Base-by-base conservation (phyloP, 2,797 vertebrate genomes). In the Enoplosus armatus region DNA sequence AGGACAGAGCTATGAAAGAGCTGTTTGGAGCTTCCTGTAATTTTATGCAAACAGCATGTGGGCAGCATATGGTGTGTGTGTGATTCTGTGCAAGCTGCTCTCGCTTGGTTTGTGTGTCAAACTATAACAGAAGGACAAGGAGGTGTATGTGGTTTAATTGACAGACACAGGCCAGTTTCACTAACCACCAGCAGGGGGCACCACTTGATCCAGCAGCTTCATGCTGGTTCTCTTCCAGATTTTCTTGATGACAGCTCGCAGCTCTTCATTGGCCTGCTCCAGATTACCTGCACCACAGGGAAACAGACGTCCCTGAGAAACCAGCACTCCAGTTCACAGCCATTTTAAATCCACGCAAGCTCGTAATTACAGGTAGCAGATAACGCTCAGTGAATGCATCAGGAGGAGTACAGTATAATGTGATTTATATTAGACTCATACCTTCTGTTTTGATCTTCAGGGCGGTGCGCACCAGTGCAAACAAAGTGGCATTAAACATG, bases 181-280 rank as follows among this genome's bases (percentile, higher is more conserved):
- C 98, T 99, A 95, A 99, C 98, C 98, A 91, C 98, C 98, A 95
- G 98, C 97, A 45, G 98, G 98, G 87, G 98, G 98, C 80, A 99
- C 98, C 73, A 99, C 97, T 98, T 99, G 98, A 89, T 99, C 98
- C 74, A 99, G 95, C 14, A 99, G 95, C 80, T 99, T 99, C 98
- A 99, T 99, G 93, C 98, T 99, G 0, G 98, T 99, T 93, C 98
- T 96, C 93, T 99, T 99, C 98, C 98, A 99, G 84, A 99, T 99
- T 93, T 99, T 99, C 96, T 99, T 99, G 86, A 99, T 99, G 82
- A 99, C 98, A 0, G 98, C 98, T 84, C 98, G 94, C 67, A 99
- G 96, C 87, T 99, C 98, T 93, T 99, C 98, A n/a, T 99, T 99
- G 87, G 98, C 97, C 94, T 99, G 98, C 84, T 99, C 98, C 62